Evolutionary conservation across 2,888 invertebrate genomes (phyloP).

Genomic region (Acanthopleura granulata): DNA sequence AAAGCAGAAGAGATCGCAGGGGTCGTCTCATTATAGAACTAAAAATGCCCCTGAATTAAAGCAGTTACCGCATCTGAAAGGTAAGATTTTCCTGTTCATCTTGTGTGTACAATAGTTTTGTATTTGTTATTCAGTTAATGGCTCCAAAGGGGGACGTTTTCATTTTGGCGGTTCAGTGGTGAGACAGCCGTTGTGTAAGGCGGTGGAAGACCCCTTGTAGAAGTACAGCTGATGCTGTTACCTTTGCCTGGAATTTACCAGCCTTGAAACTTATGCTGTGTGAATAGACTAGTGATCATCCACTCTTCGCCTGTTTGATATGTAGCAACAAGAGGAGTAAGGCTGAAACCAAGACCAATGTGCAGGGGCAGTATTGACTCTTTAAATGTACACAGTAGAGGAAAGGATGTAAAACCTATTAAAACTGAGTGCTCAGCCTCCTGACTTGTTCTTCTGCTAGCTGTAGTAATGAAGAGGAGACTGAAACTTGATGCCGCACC

Average conservation of each 20-base stretch:
- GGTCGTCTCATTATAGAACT: conserved; percentile 97
- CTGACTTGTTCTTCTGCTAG: neutral
- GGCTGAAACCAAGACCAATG: no score
- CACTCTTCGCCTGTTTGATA: neutral
- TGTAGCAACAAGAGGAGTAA: neutral
- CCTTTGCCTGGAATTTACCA: no score
- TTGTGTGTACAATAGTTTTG: neutral
- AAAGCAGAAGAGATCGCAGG: conserved; percentile 98
- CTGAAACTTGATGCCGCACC: conserved; percentile 10
- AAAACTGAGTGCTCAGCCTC: neutral
- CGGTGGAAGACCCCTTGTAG: neutral
- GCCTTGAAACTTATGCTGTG: no score
- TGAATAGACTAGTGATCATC: no score
- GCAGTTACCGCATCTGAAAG: conserved; percentile 96
- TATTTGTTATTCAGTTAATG: neutral
- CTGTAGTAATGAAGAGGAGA: neutral
- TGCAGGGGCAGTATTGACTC: no score
- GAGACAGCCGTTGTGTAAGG: neutral
- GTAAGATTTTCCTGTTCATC: conserved; percentile 72
- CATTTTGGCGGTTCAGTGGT: conserved; percentile 6
- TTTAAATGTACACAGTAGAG: neutral
- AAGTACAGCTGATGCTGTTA: neutral
- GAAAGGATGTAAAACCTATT: conserved; percentile 6
- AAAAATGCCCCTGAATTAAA: conserved; percentile 98
- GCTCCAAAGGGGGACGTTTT: neutral